Percentiles rank a stretch among this genome's conserved stretches.
These are phyloP conservation scores for Bubalus kerabau DNA, from an alignment of 2,113 vertebrate species.

Conservation along the genomic window DNA sequence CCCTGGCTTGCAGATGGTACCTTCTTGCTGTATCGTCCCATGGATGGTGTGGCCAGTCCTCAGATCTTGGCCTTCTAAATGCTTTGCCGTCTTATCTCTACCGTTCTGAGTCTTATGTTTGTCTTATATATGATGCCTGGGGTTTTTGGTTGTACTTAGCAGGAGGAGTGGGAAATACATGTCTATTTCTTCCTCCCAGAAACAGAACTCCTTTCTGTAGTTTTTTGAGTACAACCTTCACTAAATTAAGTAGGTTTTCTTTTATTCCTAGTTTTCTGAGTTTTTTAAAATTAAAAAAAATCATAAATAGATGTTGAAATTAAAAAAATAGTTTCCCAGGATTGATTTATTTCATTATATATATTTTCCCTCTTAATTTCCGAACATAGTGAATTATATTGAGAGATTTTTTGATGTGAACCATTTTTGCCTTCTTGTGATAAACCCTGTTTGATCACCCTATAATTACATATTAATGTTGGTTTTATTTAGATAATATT, in stretches of 20 bases:
- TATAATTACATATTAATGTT: not conserved
- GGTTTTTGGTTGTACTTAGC: not conserved
- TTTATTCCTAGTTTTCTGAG: not conserved
- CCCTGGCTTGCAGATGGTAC: not conserved
- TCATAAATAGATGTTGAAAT: not conserved
- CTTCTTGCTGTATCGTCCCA: not conserved
- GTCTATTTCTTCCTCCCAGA: not conserved
- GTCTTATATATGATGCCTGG: not conserved
- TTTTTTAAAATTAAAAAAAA: not conserved
- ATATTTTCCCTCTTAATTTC: not conserved
- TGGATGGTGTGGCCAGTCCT: not conserved
- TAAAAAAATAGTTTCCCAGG: not conserved
- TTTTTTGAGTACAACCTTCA: not conserved
- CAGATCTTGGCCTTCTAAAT: no score
- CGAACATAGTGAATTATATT: not conserved
- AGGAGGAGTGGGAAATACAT: not conserved
- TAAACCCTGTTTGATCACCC: not conserved
- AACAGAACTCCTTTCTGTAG: not conserved
- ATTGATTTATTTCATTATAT: not conserved
- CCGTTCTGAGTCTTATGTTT: not conserved
- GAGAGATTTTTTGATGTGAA: not conserved
- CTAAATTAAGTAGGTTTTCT: not conserved
- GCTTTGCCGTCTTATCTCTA: not conserved
- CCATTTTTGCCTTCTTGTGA: not conserved
- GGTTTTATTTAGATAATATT: slow-evolving; percentile 7